Conservation (phyloP, 2,113 vertebrate species). For the Poecile atricapillus region DNA sequence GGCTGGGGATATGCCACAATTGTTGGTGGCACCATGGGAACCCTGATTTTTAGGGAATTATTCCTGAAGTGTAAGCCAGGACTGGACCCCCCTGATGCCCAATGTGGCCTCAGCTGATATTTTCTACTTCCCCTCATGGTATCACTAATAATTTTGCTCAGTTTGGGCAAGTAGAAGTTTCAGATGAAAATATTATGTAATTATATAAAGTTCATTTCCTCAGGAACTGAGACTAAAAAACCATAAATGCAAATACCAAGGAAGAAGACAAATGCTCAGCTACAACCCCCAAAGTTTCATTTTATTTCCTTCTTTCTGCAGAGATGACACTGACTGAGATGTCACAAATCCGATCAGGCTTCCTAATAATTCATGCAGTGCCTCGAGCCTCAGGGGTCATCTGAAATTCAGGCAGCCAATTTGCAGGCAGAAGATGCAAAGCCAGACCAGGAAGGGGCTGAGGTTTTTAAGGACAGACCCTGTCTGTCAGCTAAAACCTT, state of each 20-base stretch:
- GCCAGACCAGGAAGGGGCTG: not conserved
- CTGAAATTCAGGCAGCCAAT: constrained; percentile 25
- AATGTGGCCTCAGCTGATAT: fast-evolving
- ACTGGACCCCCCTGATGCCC: not conserved
- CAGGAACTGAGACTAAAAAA: not conserved
- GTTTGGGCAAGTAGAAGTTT: not conserved
- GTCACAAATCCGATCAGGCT: not conserved
- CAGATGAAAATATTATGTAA: not conserved
- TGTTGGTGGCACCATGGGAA: fast-evolving
- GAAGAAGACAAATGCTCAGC: not conserved
- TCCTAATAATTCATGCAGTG: not conserved
- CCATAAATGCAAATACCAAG: not conserved
- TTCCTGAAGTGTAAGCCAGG: not conserved
- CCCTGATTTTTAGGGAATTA: not conserved
- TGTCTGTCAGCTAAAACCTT: not conserved
- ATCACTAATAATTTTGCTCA: not conserved
- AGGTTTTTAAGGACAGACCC: constrained; percentile 4
- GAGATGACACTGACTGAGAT: not conserved
- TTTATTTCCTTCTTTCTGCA: not conserved
- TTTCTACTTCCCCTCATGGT: not conserved
- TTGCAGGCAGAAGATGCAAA: not conserved
- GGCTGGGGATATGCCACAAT: not conserved
- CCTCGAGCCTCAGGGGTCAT: not conserved
- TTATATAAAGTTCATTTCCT: not conserved
- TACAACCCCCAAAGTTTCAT: not conserved